Base-by-base conservation (phyloP, 2,888 invertebrate species). In the Trissoscelio sp. region DNA sequence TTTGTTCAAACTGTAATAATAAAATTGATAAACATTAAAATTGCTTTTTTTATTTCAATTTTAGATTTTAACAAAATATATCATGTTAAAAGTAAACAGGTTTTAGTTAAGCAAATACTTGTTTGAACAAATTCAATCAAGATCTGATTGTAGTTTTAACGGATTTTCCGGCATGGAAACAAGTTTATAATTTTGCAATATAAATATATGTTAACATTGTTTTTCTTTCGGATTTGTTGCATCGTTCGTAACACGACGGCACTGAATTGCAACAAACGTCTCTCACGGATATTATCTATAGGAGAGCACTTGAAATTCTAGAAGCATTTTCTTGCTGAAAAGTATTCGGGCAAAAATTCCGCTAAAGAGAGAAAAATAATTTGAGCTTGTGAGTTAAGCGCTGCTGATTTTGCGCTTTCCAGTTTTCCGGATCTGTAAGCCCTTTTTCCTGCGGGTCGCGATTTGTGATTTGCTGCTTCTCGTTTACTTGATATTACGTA, bases 331-430 rank as follows among this genome's bases (percentile, higher is more conserved):
- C 66, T 73, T 66, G 42, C 72, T 62, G 69, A 57, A 67, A 58
- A 79, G 72, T 67, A 58, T 79, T 67, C 53, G 66, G 39, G 37
- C 55, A 62, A 73, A 73, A 73, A 67, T 79, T 72, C 73, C 34
- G 69, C 18, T 72, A 66, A 78, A 77, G 60, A 73, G 60, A 69
- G 31, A 66, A 72, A 78, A 62, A 73, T 73, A 67, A 72, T 72
- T 72, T 78, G 62, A 72, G 64, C 75, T 70, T 57, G 70, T 51
- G 69, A 75, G 46, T 67, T 79, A 70, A 77, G 72, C 77, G 48
- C 24, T 64, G 81, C 81, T 74, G 81, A 81, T 81, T 67, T 72
- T 66, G 81, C 81, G 51, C 67, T 81, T 81, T 81, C 31, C 34
- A 57, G 57, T 80, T 74, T 74, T 75, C 66, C 20, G 12, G 70